Conservation (phyloP, 2,888 invertebrate genomes). For the Cataglyphis livida region DNA sequence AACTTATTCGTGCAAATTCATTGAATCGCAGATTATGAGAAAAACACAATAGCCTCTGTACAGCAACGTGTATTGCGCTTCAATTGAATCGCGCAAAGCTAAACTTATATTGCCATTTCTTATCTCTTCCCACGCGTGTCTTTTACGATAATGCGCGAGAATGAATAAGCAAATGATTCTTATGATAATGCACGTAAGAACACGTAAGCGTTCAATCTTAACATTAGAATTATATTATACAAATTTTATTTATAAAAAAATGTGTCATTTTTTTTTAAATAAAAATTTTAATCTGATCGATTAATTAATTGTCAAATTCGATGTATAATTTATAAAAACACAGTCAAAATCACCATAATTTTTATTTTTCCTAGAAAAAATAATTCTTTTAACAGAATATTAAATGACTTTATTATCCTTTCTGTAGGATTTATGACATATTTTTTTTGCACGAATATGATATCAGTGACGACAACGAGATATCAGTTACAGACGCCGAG, state of each 20-base stretch:
- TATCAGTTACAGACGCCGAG: constrained; percentile 61
- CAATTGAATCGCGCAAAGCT: constrained; percentile 66
- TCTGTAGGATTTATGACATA: constrained; percentile 32
- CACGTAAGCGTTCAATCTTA: constrained; percentile 2
- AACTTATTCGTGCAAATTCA: constrained; percentile 59
- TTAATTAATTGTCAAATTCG: not conserved
- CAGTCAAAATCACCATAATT: not conserved
- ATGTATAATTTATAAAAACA: too few species aligned
- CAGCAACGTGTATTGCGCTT: constrained; percentile 65
- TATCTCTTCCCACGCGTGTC: constrained; percentile 73
- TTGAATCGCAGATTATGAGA: constrained; percentile 65
- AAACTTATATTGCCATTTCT: constrained; percentile 68
- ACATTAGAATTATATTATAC: not conserved
- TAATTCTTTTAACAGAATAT: constrained; percentile 4
- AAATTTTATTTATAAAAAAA: too few species aligned
- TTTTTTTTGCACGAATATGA: constrained; percentile 24
- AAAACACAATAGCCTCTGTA: constrained; percentile 68
- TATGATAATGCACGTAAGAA: constrained; percentile 44
- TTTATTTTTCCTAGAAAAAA: not conserved
- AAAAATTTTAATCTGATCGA: not conserved
- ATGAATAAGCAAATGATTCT: constrained; percentile 51
- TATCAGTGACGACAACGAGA: constrained; percentile 31
- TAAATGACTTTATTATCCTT: not conserved
- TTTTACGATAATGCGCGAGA: constrained; percentile 62
- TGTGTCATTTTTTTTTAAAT: not conserved